These are phyloP conservation scores for Sebastes cheni DNA, from an alignment of 2,797 vertebrate species.

Conservation along the genomic window DNA sequence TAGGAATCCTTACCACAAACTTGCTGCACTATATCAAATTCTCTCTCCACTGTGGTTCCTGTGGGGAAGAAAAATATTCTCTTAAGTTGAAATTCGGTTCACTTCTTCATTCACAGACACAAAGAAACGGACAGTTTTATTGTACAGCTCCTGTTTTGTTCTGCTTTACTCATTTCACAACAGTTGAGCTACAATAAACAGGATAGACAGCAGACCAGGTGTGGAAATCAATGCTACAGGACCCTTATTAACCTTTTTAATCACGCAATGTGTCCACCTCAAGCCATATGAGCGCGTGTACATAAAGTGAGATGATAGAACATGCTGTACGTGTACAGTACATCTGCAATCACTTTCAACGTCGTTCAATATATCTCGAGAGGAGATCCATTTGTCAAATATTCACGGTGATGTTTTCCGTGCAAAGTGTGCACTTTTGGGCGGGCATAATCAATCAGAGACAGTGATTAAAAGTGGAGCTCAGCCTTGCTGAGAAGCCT, in stretches of 20 bases:
- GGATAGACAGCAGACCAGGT: conserved; percentile 3
- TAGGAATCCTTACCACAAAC: conserved; percentile 32
- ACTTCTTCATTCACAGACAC: conserved; percentile 23
- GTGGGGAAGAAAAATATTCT: conserved; percentile 1
- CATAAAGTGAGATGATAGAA: conserved; percentile 23
- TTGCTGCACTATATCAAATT: conserved; percentile 44
- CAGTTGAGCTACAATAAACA: conserved; percentile 18
- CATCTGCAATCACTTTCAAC: conserved; percentile 46
- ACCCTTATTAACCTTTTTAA: conserved; percentile 30
- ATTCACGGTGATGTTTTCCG: conserved; percentile 70
- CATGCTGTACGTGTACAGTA: conserved; percentile 5
- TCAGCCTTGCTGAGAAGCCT: conserved; percentile 69
- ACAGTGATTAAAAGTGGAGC: conserved; percentile 71
- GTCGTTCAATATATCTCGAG: conserved; percentile 49
- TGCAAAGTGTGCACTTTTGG: conserved; percentile 75
- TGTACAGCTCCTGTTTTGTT: background rate
- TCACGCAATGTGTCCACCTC: conserved; percentile 6
- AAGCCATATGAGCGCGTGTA: conserved; percentile 5
- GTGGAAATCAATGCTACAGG: conserved; percentile 28
- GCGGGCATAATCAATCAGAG: conserved; percentile 73
- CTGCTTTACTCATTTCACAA: conserved; percentile 22
- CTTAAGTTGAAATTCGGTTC: conserved; percentile 15
- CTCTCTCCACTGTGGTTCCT: conserved; percentile 36
- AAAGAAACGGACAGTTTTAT: background rate
- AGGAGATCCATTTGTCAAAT: conserved; percentile 76